Base-by-base conservation (phyloP, 2,888 invertebrate species). In the Opisthograptis luteolata region DNA sequence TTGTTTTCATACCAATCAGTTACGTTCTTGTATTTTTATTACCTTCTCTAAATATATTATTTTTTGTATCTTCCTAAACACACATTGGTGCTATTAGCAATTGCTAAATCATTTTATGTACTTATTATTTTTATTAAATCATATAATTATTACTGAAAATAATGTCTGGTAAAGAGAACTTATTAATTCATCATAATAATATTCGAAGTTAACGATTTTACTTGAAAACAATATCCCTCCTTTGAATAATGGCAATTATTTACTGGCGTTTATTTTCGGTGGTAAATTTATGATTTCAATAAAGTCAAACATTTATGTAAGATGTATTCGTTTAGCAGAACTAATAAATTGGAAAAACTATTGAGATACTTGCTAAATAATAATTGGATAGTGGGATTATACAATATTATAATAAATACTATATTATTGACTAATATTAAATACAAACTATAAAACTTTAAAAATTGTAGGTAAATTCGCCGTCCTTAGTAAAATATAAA, bases 61-160 rank as follows among this genome's bases (percentile, higher is more conserved):
- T 60, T 41, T 60, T 30, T 55, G 60, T 68, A 69, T 58, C 62
- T 66, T 70, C 69, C 64, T 62, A 70, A 66, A 69, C 64, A 76
- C 73, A 74, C 70, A 81, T 84, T 87, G 87, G 87, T 87, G 87
- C 87, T 87, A 87, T 71, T 84, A 83, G 82, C 72, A 65, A 70
- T 69, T 60, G 79, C 76, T 79, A 73, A 76, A 72, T 71, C 64
- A 64, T 58, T 66, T 67, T 64, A 66, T 57, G 46, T 55, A 52
- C 45, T 62, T 56, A 68, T 56, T 69, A 45, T 61, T 56, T n/a
- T 50, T 48, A 55, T 64, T 61, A 17, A 17, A 27, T 45, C 40
- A 46, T 27, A 45, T 44, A 24, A 9, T 24, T 22, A 31, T 43
- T 31, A 32, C 43, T 25, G 10, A 22, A 43, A 27, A 20, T 28